Evolutionary conservation across 2,113 vertebrate species (phyloP).

Genomic region (Perca flavescens): DNA sequence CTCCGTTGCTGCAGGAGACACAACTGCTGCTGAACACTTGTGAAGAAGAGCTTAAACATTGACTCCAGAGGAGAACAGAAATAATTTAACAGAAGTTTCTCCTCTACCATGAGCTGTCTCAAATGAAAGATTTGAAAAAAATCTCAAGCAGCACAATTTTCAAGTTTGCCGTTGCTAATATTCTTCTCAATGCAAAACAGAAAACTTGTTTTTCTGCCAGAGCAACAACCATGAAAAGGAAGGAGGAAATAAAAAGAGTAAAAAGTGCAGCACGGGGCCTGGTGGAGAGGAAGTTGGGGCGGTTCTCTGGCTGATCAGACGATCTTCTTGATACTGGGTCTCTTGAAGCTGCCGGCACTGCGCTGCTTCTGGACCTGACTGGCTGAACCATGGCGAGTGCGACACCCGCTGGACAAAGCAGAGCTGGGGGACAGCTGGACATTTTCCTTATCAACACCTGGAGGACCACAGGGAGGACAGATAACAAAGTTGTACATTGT

Average conservation of each 20-base stretch:
- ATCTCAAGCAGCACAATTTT: conserved; percentile 55
- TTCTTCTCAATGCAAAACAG: conserved; percentile 38
- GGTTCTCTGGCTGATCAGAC: conserved; percentile 83
- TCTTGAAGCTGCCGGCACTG: conserved; percentile 97
- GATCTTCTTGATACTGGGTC: conserved; percentile 98
- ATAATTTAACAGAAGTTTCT: not conserved
- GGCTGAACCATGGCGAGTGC: conserved; percentile 96
- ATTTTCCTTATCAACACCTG: conserved; percentile 98
- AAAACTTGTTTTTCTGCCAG: conserved; percentile 24
- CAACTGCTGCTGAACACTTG: not conserved
- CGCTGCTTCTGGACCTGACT: conserved; percentile 99
- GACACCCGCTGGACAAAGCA: conserved; percentile 91
- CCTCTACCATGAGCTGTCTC: not conserved
- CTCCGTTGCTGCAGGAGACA: not conserved
- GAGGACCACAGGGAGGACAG: conserved; percentile 1
- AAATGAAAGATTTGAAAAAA: conserved; percentile 18
- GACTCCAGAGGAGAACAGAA: not conserved
- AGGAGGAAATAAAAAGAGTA: conserved; percentile 29
- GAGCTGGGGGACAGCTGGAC: conserved; percentile 96
- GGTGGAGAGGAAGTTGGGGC: conserved; percentile 1
- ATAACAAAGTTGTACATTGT: too few species aligned
- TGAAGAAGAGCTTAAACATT: not conserved
- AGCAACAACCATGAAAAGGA: conserved; percentile 8
- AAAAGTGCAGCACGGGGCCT: conserved; percentile 81
- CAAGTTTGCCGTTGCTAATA: conserved; percentile 32